Percentiles rank a stretch among this genome's conserved stretches.
These are phyloP conservation scores for Pseudomyrmex pallidus DNA, from an alignment of 1,140 invertebrate genomes.

Conservation along the genomic window DNA sequence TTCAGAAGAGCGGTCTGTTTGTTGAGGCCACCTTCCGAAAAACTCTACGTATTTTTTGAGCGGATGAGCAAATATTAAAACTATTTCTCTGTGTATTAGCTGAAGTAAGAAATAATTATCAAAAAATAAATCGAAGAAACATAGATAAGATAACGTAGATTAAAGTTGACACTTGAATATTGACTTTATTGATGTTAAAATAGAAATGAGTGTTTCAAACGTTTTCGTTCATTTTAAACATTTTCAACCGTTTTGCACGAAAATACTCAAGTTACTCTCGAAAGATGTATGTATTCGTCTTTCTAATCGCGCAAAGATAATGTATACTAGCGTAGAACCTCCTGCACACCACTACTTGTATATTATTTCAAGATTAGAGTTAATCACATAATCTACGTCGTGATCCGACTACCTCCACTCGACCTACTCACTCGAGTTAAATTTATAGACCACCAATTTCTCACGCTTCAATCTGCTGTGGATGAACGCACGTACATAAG, in stretches of 20 bases:
- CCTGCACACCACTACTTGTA: constrained; percentile 58
- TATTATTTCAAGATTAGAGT: constrained; percentile 74
- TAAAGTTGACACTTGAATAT: no score
- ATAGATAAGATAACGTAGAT: no score
- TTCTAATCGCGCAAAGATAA: constrained; percentile 54
- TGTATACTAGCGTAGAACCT: constrained; percentile 40
- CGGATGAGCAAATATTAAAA: constrained; percentile 1
- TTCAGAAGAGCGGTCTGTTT: constrained; percentile 52
- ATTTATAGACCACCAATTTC: constrained; percentile 65
- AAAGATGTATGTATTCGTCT: not conserved
- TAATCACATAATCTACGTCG: constrained; percentile 70
- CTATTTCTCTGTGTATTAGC: not conserved
- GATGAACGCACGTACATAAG: not conserved
- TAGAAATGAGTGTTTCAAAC: no score
- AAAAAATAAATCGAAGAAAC: no score
- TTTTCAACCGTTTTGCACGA: constrained; percentile 15
- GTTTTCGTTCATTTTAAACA: no score
- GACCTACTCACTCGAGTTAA: constrained; percentile 55
- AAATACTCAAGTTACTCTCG: constrained; percentile 30
- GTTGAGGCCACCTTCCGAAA: constrained; percentile 20
- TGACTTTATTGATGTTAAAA: no score
- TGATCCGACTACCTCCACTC: constrained; percentile 62
- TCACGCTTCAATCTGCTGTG: constrained; percentile 60
- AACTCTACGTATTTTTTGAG: constrained; percentile 23
- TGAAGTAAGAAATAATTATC: no score